Conservation (phyloP, 2,797 vertebrate genomes). For the Chloroceryle inda region DNA sequence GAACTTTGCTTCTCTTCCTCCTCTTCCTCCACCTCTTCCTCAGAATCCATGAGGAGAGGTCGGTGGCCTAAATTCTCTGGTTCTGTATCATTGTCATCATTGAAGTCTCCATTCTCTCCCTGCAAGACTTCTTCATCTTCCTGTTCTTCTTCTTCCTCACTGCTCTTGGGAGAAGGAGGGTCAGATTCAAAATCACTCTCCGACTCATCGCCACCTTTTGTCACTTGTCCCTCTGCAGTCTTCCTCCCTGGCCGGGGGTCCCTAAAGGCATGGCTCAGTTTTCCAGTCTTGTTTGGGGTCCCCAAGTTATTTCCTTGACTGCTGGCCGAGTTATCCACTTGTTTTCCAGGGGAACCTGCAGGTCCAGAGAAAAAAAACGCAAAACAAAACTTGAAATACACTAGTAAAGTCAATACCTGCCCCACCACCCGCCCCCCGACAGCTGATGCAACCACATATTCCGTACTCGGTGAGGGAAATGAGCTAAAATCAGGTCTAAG, state of each 20-base stretch:
- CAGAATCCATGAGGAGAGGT: constrained; percentile 94
- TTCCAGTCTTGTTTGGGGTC: constrained; percentile 55
- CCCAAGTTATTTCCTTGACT: constrained; percentile 25
- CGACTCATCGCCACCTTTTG: constrained; percentile 84
- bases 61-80: constrained; percentile 89
- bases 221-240: constrained; percentile 38
- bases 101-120: constrained; percentile 88
- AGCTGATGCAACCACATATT: not conserved
- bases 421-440: not conserved
- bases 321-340: constrained; percentile 49
- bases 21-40: constrained; percentile 90
- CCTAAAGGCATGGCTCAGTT: constrained; percentile 65
- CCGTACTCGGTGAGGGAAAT: not conserved
- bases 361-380: constrained; percentile 63
- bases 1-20: constrained; percentile 89
- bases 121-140: constrained; percentile 93
- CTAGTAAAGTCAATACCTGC: not conserved
- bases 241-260: constrained; percentile 80
- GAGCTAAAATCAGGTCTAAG: accelerated
- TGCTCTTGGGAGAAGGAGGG: constrained; percentile 95
- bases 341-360: constrained; percentile 84
- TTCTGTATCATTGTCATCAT: constrained; percentile 85
- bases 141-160: constrained; percentile 90
- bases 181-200: constrained; percentile 99
- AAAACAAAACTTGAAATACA: constrained; percentile 45